Evolutionary conservation across 30 jellyfish, hydroid and myxozoan species (phyloP).

Genomic region (Mastigias papua): DNA sequence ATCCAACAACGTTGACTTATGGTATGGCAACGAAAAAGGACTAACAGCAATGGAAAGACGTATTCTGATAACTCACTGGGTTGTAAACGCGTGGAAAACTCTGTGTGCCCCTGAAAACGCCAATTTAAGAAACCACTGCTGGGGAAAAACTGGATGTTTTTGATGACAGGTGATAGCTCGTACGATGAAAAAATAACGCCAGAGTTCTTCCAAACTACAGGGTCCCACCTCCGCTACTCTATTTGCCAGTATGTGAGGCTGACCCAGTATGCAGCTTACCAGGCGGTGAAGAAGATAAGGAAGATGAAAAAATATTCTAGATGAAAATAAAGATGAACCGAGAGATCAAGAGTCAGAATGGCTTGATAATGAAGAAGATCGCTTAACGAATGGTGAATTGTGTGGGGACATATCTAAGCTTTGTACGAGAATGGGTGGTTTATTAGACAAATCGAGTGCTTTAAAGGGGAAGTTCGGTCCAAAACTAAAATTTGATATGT

Average conservation of each 20-base stretch:
- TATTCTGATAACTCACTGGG: constrained; percentile 49
- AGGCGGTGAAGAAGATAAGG: background rate
- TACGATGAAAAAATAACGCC: constrained; percentile 50
- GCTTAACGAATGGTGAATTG: background rate
- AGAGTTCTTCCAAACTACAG: constrained; percentile 53
- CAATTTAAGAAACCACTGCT: constrained; percentile 63
- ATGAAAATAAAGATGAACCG: background rate
- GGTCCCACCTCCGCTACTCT: constrained; percentile 62
- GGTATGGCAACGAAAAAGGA: constrained; percentile 76
- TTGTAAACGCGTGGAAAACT: constrained; percentile 52
- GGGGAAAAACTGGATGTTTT: constrained; percentile 51
- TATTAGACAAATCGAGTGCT: background rate
- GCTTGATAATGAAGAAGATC: background rate
- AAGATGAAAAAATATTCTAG: background rate
- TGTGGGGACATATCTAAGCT: background rate
- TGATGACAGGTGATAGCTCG: constrained; percentile 53
- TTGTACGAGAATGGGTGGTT: background rate
- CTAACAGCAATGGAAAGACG: constrained; percentile 56
- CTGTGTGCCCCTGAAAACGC: constrained; percentile 53
- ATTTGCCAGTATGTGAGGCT: constrained; percentile 42
- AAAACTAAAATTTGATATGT: no score
- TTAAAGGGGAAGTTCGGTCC: no score
- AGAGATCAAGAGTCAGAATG: background rate
- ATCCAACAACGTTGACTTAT: constrained; percentile 46
- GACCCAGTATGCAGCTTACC: background rate